Evolutionary conservation across 2,888 invertebrate genomes (phyloP), one percentile per base, ranked within the genome.

Genomic region (Rhogogaster chlorosoma): DNA sequence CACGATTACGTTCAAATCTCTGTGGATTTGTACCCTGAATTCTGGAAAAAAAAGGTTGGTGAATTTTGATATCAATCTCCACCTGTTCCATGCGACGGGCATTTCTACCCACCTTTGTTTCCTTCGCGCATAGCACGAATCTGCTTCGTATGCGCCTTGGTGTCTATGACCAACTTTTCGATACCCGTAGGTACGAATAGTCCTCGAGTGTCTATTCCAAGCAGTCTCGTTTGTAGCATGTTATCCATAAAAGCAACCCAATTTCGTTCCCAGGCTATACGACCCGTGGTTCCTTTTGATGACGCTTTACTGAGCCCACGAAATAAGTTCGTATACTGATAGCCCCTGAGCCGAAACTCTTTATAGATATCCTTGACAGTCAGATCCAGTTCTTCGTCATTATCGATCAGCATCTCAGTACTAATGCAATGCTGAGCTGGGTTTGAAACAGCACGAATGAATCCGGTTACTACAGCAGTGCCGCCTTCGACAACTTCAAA

Each of bases 221-320:
- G 92, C 78, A 98, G 96, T 89, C 96, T 95, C 89, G 97, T 95
- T 93, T 99, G 98, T 18, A 99, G 94, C 96, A 99, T 96, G 53
- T 97, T 97, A 94, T 99, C 98, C 94, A 99, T 95, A 93, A 98
- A 98, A 3, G 97, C 95, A 9, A 97, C 96, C 98, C 98, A 99
- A 93, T 98, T 97, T 89, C 96, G 96, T 77, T 95, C 94, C 98
- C 98, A 98, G 82, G 94, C 93, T 9, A 96, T 91, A 29, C 94
- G 93, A 0, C 95, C 95, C 1, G 94, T 93, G 4, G 94, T 94
- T 89, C 91, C 91, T 90, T 49, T 73, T 32, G 10, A 10, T n/a
- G n/a, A 77, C 32, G 95, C 94, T 9, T 94, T 94, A 5, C 94
- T 89, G 1, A 96, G 94, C 7, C 96, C 96, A 77, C 95, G 95